A percentile compares a stretch with the other conserved stretches of the same genome.
These are phyloP conservation scores for Conus canariensis DNA, from an alignment of 2,888 invertebrate genomes.

Conservation along the genomic window DNA sequence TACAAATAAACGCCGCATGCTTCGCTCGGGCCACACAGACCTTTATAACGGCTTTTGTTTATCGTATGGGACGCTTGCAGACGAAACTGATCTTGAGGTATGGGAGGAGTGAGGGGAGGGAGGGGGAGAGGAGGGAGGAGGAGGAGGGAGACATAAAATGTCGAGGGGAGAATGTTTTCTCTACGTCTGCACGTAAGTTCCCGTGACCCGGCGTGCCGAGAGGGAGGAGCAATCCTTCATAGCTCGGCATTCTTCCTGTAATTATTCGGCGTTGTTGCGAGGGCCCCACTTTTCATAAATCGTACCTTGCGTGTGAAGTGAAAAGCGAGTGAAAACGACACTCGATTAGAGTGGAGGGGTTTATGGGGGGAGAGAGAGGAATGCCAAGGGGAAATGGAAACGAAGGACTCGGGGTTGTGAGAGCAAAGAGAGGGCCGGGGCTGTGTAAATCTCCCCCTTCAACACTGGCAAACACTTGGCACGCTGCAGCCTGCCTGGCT, in stretches of 20 bases:
- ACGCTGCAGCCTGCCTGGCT: neutral
- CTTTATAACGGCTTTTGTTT: conserved; percentile 25
- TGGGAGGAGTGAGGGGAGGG: neutral
- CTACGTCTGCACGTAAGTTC: neutral
- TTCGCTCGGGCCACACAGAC: conserved; percentile 13
- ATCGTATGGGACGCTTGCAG: neutral
- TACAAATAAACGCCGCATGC: conserved; percentile 31
- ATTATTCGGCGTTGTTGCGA: conserved; percentile 48
- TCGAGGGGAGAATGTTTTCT: neutral
- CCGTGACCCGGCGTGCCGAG: neutral
- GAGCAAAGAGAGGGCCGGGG: neutral
- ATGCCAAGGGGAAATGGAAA: conserved; percentile 2
- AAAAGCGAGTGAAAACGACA: conserved; percentile 22
- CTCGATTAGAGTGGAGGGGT: conserved; percentile 32
- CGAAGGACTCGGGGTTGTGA: neutral
- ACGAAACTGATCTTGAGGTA: neutral
- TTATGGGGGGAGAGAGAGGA: conserved; percentile 28
- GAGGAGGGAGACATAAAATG: neutral
- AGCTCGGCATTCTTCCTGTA: conserved; percentile 43
- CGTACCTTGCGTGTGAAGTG: conserved; percentile 32
- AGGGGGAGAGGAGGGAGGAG: neutral
- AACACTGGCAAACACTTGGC: neutral
- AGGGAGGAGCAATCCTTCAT: neutral
- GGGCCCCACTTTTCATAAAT: conserved; percentile 42
- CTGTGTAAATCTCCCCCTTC: conserved; percentile 21